Evolutionary conservation across 2,888 invertebrate species (phyloP).

Genomic region (Chymomyza fuscimana): DNA sequence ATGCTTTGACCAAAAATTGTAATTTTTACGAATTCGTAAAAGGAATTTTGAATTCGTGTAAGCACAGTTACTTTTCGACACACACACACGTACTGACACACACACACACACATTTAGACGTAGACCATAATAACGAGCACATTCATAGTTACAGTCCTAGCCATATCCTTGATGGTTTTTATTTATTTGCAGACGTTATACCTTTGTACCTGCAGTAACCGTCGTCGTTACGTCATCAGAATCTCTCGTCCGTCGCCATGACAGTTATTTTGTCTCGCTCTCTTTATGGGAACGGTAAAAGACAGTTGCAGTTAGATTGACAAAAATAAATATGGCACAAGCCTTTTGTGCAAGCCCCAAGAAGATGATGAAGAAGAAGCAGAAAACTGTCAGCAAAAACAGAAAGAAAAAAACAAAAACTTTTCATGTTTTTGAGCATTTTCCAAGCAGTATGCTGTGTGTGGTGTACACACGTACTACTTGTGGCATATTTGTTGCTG

Average conservation of each 20-base stretch:
- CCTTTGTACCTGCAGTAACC: neutral
- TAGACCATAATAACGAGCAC: neutral
- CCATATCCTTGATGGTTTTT: neutral
- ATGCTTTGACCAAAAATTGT: too few relatives aligned
- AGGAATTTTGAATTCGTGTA: too few relatives aligned
- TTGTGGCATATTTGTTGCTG: neutral
- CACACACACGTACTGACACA: neutral
- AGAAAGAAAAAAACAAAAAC: neutral
- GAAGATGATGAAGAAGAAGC: neutral
- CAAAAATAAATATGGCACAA: constrained; percentile 8
- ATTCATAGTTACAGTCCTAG: neutral
- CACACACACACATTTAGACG: neutral
- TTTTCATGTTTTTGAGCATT: neutral
- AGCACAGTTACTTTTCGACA: too few relatives aligned
- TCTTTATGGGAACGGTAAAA: neutral
- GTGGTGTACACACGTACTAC: neutral
- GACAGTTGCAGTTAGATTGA: neutral
- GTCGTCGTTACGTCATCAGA: neutral
- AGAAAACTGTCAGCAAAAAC: neutral
- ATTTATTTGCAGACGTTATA: neutral
- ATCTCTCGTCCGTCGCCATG: neutral
- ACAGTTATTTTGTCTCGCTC: neutral
- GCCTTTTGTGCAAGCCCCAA: neutral
- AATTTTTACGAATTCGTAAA: too few relatives aligned
- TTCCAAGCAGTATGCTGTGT: neutral